Base-by-base conservation (phyloP, 2,113 vertebrate species). In the Corythornis madagascariensis region DNA sequence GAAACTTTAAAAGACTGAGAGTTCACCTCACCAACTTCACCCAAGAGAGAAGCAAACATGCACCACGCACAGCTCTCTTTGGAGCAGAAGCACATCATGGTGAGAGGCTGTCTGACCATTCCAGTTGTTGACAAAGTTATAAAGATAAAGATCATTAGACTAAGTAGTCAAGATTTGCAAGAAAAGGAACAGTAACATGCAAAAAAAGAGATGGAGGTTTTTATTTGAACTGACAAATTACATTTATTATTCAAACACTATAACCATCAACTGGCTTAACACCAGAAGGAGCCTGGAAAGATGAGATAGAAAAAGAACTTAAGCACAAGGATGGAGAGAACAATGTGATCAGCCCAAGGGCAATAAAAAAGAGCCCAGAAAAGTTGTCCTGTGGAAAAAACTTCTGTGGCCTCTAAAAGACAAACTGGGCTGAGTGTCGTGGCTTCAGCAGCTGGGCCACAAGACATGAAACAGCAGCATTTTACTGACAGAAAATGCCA, bases 241-340 rank as follows among this genome's bases (percentile, higher is more conserved):
- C 72, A 90, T 95, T 95, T 95, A 81, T 95, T 92, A 92, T 96
- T 96, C 89, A 93, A 92, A 93, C 77, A 52, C 16, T 7, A 24
- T 57, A 67, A 84, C 73, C 64, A 48, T 38, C 89, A 82, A 53
- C 43, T n/a, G 20, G 33, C 60, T 92, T 63, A 75, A 80, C 26
- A 76, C 42, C 38, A 89, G 90, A 69, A 90, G 83, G 40, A 95
- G 63, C 85, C 31, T 69, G 90, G 31, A 66, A 89, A 93, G 45
- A 85, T 29, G 40, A 89, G 83, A 56, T 80, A 31, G 42, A 56
- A 89, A 81, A 92, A 50, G 61, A 87, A 83, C 35, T 92, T 56
- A 16, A 79, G 59, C 35, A 38, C 16, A 67, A 52, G 40, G 25
- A 35, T 28, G 59, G 42, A 56, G 31, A 78, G 38, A 82, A 86